Percentiles rank a stretch among this genome's conserved stretches.
These are phyloP conservation scores for Helogale parvula DNA, from an alignment of 2,113 vertebrate species.

Conservation along the genomic window DNA sequence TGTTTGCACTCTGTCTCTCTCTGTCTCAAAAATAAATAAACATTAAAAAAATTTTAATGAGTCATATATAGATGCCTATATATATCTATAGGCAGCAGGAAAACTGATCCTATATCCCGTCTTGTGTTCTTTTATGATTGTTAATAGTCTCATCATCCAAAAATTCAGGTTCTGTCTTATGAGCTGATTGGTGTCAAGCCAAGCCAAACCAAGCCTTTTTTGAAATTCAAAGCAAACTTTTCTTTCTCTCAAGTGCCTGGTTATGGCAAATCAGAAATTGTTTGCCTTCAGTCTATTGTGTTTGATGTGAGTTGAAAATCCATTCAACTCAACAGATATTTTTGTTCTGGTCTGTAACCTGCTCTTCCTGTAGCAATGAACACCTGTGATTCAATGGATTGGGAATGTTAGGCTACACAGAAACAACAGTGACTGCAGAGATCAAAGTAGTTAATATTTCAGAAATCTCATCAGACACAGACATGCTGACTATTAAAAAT, in stretches of 20 bases:
- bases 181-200: neutral
- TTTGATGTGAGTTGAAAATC: constrained; percentile 28
- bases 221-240: constrained; percentile 31
- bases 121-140: neutral
- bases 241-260: neutral
- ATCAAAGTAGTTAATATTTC: neutral
- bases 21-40: neutral
- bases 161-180: neutral
- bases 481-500: neutral
- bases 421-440: neutral
- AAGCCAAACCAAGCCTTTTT: neutral
- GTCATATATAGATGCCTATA: neutral
- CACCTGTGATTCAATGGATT: neutral
- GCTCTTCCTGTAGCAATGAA: neutral
- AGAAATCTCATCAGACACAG: neutral
- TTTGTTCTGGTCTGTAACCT: neutral
- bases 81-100: neutral
- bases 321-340: neutral
- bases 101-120: neutral
- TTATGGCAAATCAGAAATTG: constrained; percentile 29
- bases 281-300: neutral
- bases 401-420: neutral
- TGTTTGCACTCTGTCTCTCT: too few relatives aligned
- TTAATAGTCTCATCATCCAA: neutral
- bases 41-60: neutral